A percentile compares a stretch with the other conserved stretches of the same genome.
Conservation (phyloP, 2,888 invertebrate species). For the Cylindroiulus punctatus region DNA sequence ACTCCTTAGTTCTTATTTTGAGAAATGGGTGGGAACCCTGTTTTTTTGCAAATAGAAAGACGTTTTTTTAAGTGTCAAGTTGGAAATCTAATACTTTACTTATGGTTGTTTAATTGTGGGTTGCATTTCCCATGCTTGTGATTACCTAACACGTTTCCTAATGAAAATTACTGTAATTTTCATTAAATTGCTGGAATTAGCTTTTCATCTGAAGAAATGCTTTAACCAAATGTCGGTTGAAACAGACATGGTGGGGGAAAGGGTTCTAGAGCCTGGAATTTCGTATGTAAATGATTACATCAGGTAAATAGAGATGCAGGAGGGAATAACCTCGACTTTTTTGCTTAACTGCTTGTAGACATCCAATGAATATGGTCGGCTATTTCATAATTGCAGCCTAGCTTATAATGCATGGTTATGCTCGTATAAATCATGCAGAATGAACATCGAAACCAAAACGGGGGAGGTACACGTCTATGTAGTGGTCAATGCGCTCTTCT, state of each 20-base stretch:
- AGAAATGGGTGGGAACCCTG: too few relatives aligned
- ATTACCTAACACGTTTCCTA: too few relatives aligned
- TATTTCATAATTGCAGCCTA: neutral
- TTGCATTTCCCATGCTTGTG: too few relatives aligned
- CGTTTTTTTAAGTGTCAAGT: too few relatives aligned
- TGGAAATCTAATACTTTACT: too few relatives aligned
- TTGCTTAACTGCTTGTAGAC: neutral
- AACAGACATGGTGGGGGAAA: neutral
- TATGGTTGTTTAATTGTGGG: too few relatives aligned
- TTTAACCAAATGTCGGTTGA: neutral
- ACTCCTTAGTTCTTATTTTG: too few relatives aligned
- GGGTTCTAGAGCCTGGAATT: neutral
- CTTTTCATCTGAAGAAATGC: neutral
- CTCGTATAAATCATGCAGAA: neutral
- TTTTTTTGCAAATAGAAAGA: too few relatives aligned
- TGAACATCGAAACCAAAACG: neutral
- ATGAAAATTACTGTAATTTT: too few relatives aligned
- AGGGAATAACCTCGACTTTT: neutral
- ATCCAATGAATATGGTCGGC: neutral
- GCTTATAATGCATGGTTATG: neutral
- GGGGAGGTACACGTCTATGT: neutral
- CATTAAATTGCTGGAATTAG: too few relatives aligned
- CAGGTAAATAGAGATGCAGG: neutral
- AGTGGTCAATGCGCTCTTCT: conserved; percentile 20
- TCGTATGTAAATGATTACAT: too few relatives aligned